These are phyloP conservation scores for Coleophora flavipennella DNA, from an alignment of 2,888 invertebrate genomes.

Conservation along the genomic window DNA sequence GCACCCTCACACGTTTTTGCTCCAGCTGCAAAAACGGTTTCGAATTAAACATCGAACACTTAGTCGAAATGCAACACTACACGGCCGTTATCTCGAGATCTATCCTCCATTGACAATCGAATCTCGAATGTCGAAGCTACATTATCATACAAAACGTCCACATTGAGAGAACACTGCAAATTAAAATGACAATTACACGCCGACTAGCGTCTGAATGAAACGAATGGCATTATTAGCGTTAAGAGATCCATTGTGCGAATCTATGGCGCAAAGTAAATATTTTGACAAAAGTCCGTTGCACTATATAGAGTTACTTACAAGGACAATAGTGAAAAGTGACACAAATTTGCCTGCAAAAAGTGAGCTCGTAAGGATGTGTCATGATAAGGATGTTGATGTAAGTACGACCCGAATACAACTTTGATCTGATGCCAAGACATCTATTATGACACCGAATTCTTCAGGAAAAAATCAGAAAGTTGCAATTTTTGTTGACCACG, in stretches of 20 bases:
- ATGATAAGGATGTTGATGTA: background rate
- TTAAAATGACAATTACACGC: slow-evolving; percentile 60
- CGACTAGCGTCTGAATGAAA: slow-evolving; percentile 36
- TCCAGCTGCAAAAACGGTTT: slow-evolving; percentile 23
- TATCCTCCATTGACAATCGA: slow-evolving; percentile 33
- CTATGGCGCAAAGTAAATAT: slow-evolving; percentile 59
- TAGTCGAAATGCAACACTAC: slow-evolving; percentile 40
- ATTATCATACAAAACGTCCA: slow-evolving; percentile 32
- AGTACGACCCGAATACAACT: background rate
- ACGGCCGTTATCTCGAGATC: slow-evolving; percentile 52
- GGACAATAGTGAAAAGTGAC: slow-evolving; percentile 43
- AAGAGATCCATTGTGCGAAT: slow-evolving; percentile 48
- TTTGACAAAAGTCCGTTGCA: slow-evolving; percentile 65
- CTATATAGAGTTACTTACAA: slow-evolving; percentile 60
- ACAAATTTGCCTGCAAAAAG: slow-evolving; percentile 31
- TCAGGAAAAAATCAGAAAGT: slow-evolving; percentile 4
- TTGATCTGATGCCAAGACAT: slow-evolving; percentile 5
- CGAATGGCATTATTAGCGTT: slow-evolving; percentile 59
- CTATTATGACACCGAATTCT: slow-evolving; percentile 2
- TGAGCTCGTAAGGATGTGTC: slow-evolving; percentile 13
- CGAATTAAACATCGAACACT: slow-evolving; percentile 26
- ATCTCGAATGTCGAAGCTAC: slow-evolving; percentile 32
- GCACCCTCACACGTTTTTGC: slow-evolving; percentile 7
- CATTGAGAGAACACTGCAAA: slow-evolving; percentile 35
- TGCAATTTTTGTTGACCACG: slow-evolving; percentile 2